These are phyloP conservation scores for Henricia sp. DNA, from an alignment of 53 echinoderm and acorn worm genomes.

Conservation along the genomic window DNA sequence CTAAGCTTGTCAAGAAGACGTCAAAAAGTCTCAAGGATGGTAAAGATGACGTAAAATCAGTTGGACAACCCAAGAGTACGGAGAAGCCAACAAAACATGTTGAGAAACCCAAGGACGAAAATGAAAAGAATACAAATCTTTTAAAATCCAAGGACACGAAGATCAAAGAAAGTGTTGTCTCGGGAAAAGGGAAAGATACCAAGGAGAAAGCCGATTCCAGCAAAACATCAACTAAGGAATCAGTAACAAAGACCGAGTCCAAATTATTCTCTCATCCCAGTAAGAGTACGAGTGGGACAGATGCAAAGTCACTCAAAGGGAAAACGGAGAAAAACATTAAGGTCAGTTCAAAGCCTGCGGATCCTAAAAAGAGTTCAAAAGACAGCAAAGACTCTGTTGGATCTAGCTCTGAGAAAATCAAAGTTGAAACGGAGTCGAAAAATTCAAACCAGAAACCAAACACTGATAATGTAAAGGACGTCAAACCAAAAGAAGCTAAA, in stretches of 20 bases:
- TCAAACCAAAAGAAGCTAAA: conserved; percentile 15
- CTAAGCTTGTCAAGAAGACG: conserved; percentile 33
- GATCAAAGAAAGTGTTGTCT: conserved; percentile 25
- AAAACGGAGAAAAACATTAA: conserved; percentile 25
- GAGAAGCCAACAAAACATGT: conserved; percentile 32
- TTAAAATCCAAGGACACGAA: conserved; percentile 45
- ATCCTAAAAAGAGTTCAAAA: conserved; percentile 6
- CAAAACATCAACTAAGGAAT: conserved; percentile 29
- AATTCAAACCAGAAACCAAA: conserved; percentile 7
- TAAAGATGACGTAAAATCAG: conserved; percentile 32
- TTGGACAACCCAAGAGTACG: conserved; percentile 6
- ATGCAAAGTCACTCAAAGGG: conserved; percentile 8
- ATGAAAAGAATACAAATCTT: conserved; percentile 23
- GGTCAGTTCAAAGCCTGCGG: conserved; percentile 6
- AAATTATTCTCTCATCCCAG: conserved; percentile 31
- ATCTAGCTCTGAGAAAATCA: background rate
- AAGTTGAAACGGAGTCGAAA: conserved; percentile 15
- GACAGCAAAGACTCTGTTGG: conserved; percentile 23
- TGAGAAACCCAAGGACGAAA: conserved; percentile 27
- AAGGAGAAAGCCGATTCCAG: conserved; percentile 27
- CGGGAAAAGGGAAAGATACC: conserved; percentile 46
- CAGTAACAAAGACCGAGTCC: conserved; percentile 11
- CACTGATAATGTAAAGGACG: background rate
- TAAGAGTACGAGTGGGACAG: conserved; percentile 18
- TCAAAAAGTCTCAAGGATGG: conserved; percentile 37